A percentile compares a stretch with the other conserved stretches of the same genome.
Conservation (phyloP, 1,140 invertebrate genomes). For the Himalopsyche phryganea region DNA sequence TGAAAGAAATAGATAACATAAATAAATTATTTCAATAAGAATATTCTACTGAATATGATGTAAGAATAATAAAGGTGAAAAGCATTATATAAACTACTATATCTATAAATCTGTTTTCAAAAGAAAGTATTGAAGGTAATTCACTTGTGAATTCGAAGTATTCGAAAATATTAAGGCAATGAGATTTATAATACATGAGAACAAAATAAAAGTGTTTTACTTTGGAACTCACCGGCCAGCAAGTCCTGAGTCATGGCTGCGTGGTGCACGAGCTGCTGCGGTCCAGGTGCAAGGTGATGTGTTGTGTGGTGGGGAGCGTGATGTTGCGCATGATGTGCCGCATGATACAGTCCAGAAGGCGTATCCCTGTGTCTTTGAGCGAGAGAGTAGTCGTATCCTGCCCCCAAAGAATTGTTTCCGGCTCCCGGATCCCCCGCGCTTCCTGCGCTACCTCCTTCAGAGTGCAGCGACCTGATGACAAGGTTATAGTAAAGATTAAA, state of each 20-base stretch:
- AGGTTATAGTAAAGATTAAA: conserved; percentile 2
- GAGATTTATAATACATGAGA: too few relatives aligned
- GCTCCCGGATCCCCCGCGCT: conserved; percentile 37
- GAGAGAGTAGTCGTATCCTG: conserved; percentile 31
- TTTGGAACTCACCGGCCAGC: conserved; percentile 16
- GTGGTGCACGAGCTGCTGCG: conserved; percentile 26
- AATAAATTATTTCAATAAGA: not conserved
- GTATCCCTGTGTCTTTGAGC: conserved; percentile 31
- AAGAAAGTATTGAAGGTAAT: too few relatives aligned
- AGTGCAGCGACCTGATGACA: conserved; percentile 43
- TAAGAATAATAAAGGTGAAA: too few relatives aligned
- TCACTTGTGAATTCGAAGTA: too few relatives aligned
- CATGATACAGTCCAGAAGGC: conserved; percentile 30
- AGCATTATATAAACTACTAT: too few relatives aligned
- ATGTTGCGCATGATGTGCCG: conserved; percentile 11
- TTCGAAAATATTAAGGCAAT: too few relatives aligned
- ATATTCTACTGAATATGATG: not conserved
- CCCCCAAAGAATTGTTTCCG: conserved; percentile 6
- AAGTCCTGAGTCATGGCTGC: conserved; percentile 29
- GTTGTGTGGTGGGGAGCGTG: conserved; percentile 20
- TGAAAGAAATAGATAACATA: not conserved
- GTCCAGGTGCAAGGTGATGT: conserved; percentile 11
- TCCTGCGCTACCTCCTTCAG: conserved; percentile 43
- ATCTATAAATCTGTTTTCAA: too few relatives aligned
- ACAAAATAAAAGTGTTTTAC: too few relatives aligned